A percentile compares a stretch with the other conserved stretches of the same genome.
Conservation (phyloP, 2,797 vertebrate species). For the Phrynocephalus forsythii region DNA sequence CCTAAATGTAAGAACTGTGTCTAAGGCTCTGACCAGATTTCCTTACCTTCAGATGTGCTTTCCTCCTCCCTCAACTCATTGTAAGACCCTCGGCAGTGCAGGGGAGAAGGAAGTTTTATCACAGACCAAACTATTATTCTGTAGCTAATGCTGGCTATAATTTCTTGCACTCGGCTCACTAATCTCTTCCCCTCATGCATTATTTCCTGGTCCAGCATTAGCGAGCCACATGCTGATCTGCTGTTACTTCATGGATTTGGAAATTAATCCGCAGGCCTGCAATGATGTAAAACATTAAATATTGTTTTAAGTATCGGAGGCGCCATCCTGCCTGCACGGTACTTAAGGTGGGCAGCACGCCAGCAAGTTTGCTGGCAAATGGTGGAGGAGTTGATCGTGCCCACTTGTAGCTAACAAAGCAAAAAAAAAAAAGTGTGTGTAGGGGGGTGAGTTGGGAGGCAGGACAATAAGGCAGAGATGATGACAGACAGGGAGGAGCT, state of each 20-base stretch:
- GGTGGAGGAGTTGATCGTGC: slow-evolving; percentile 74
- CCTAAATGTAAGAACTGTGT: slow-evolving; percentile 22
- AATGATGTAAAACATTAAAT: slow-evolving; percentile 80
- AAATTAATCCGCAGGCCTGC: slow-evolving; percentile 75
- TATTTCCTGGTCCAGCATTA: slow-evolving; percentile 76
- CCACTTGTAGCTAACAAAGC: slow-evolving; percentile 74
- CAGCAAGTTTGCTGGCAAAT: slow-evolving; percentile 77
- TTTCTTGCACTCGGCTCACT: slow-evolving; percentile 57
- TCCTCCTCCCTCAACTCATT: slow-evolving; percentile 8
- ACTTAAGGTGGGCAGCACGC: slow-evolving; percentile 78
- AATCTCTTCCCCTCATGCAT: slow-evolving; percentile 68
- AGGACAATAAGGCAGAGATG: slow-evolving; percentile 78
- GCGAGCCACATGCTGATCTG: slow-evolving; percentile 71
- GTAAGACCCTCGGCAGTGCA: slow-evolving; percentile 21
- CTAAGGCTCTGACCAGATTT: slow-evolving; percentile 27
- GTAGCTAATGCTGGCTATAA: slow-evolving; percentile 60
- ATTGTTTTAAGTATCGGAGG: slow-evolving; percentile 81
- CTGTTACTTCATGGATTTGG: slow-evolving; percentile 77
- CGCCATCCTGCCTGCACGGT: slow-evolving; percentile 77
- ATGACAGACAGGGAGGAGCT: slow-evolving; percentile 88
- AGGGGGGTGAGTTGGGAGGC: neutral
- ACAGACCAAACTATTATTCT: slow-evolving; percentile 43
- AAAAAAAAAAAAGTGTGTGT: slow-evolving; percentile 12
- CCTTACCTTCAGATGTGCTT: neutral
- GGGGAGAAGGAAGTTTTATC: slow-evolving; percentile 33